Conservation (phyloP, 2,797 vertebrate genomes). For the Oreochromis mossambicus region DNA sequence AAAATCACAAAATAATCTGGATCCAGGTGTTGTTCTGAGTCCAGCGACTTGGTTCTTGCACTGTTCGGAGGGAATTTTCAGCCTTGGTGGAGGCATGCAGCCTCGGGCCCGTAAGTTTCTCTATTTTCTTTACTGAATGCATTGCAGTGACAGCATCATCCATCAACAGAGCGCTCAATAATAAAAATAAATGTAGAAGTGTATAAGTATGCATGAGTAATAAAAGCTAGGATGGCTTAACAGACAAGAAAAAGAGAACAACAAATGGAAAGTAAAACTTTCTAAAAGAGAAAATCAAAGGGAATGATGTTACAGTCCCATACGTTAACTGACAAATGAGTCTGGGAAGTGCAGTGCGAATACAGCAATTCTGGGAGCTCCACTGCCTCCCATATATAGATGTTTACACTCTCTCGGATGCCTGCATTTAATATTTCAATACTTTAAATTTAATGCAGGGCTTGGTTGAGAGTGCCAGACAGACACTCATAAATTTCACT, state of each 20-base stretch:
- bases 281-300: neutral
- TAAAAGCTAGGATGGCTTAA: neutral
- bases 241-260: neutral
- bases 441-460: constrained; percentile 22
- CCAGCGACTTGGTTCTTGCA: neutral
- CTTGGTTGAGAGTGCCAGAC: neutral
- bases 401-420: constrained; percentile 20
- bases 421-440: constrained; percentile 26
- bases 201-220: neutral
- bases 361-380: neutral
- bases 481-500: constrained; percentile 16
- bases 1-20: neutral
- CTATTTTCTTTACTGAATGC: neutral
- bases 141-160: neutral
- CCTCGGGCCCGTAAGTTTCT: neutral
- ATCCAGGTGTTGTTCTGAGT: neutral
- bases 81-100: neutral
- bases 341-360: neutral
- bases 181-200: neutral
- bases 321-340: neutral
- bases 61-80: neutral
- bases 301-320: neutral
- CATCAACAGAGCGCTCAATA: neutral
- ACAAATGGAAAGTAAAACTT: neutral
- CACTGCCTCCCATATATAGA: neutral